Base-by-base conservation (phyloP, 2,797 vertebrate genomes). In the Manis javanica region DNA sequence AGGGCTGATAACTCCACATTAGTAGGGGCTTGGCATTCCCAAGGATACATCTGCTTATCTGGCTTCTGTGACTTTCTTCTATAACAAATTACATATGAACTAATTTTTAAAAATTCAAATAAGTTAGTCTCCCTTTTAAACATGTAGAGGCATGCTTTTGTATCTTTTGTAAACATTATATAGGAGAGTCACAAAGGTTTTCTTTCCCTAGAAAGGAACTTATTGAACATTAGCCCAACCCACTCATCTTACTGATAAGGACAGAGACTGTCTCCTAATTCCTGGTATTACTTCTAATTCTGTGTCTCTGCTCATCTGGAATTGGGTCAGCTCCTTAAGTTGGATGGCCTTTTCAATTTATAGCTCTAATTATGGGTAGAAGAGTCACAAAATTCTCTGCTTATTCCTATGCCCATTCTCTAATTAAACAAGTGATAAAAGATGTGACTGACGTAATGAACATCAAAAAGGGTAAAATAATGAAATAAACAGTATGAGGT, bases 341-440 rank as follows among this genome's bases (percentile, higher is more conserved):
- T 96, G 23, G 26, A 23, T 93, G 87, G 15, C 39, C 63, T 96
- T 94, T 93, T 77, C 84, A 74, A 91, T 85, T 90, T 92, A 90
- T 81, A 96, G 51, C 53, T 94, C 63, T 95, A 96, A 96, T 95
- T 94, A 95, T 87, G 59, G 68, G 55, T 85, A 87, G 79, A 24
- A 87, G 91, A 96, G 78, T 96, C 94, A 95, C 94, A 94, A 95
- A 96, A 91, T 94, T 92, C 71, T 96, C 82, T 96, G 90, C 87
- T 68, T 97, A 83, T 92, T 96, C 77, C 69, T 46, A 79, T 82
- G 83, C 88, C 66, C 61, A 81, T 97, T 97, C 88, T 96, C 94
- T 98, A 98, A 98, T 97, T 97, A 97, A 97, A 96, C 53, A 95
- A 97, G 96, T 97, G 97, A 97, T 98, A 98, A 98, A 98, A 98